Evolutionary conservation across 2,797 vertebrate genomes (phyloP), one percentile per base, ranked within the genome.

Genomic region (Graptemys geographica): DNA sequence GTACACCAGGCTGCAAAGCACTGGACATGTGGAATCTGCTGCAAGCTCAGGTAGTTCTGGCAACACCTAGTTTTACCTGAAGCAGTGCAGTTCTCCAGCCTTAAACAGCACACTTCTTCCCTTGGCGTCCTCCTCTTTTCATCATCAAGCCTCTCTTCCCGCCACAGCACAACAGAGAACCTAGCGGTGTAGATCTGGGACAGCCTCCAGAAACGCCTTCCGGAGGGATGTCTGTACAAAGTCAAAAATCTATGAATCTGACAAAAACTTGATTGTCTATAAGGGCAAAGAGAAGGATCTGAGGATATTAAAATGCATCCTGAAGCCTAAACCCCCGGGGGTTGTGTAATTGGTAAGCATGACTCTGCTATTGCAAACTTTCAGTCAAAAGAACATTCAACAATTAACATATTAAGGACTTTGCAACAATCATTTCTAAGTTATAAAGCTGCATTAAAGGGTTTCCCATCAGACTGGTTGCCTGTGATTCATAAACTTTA

Each of bases 221-320:
- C 98, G 1, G 86, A 94, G 6, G 90, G 95, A 83, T 94, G 97
- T 82, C 98, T 98, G 79, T 98, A 98, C 23, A 98, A 99, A 97
- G 97, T 98, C 81, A 99, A 98, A 98, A 97, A 95, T 99, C 79
- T 86, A 98, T 1, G 98, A 99, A 97, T 98, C 98, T 0, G 98
- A 99, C 41, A 99, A 98, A 72, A 98, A 99, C 90, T 96, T 99
- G 11, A 95, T 98, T 6, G 31, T 97, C 1, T 99, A 98, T 95
- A 96, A 98, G 91, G 98, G 98, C 93, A 97, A 98, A 88, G 89
- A 93, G 90, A 93, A 93, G 44, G 4, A 12, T 27, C 19, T 23
- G 28, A 47, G 27, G 4, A 27, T 27, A 37, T 19, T 10, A 1
- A 3, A 37, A 44, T 7, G 51, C 33, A 31, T 25, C 23, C 5